Evolutionary conservation across 2,113 vertebrate genomes (phyloP), one percentile per base, ranked within the genome.

Genomic region (zebrafish (Danio rerio)): DNA sequence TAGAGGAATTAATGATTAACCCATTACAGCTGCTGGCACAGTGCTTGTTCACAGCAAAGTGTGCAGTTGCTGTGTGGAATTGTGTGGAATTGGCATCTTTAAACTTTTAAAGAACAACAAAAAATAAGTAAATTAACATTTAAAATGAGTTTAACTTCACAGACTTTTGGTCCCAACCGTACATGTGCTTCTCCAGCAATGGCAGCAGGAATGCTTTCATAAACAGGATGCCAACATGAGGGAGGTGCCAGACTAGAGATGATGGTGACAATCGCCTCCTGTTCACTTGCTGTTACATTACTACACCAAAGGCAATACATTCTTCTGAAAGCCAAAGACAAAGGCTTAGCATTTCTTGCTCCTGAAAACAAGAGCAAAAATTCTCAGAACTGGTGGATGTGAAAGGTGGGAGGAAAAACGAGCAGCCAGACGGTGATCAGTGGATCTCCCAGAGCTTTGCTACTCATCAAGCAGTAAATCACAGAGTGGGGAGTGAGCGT

Each of bases 1-100:
- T 45, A 58, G 20, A 61, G 68, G 65, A 62, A 77, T 59, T 79
- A 85, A 85, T 82, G 61, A 82, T 82, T 82, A 82, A 79, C 75
- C 9, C 12, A 85, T 52, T 16, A 15, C 73, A 9, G 42, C 50
- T 66, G 63, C 52, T 52, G 52, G 70, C 74, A 81, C 15, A 52
- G 5, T 78, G 52, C 65, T 63, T 62, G 16, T 9, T 56, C 12
- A 21, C 58, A 50, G 21, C 16, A 43, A 76, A 52, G 18, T 9
- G 8, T 59, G 8, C n/a, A 16, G 65, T 69, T 52, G 49, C 11
- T 52, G 11, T 9, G 49, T 52, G 49, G 9, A 78, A n/a, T 52
- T 58, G 55, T 53, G 18, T 5, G 5, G 6, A 53, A 77, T 49
- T 7, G 47, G 13, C 13, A 63, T 16, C 47, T 68, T 62, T 42